Percentiles rank a stretch among this genome's conserved stretches.
Conservation (phyloP, 2,113 vertebrate species). For the Prunella fulvescens region DNA sequence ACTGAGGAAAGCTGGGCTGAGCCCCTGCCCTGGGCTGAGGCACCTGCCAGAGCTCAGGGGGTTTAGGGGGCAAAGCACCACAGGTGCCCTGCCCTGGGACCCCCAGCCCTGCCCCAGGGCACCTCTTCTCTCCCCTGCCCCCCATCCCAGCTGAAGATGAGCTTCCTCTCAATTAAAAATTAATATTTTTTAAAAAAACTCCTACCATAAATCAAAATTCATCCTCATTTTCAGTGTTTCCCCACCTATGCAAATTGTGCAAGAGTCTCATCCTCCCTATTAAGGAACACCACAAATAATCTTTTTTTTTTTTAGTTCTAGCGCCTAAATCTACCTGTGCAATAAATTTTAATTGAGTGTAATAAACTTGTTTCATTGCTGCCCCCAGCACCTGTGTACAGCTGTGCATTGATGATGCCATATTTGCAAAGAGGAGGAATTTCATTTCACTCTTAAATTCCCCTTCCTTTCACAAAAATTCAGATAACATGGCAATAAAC, state of each 20-base stretch:
- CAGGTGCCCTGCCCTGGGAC: neutral
- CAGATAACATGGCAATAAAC: neutral
- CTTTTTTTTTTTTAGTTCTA: neutral
- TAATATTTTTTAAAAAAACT: too few species aligned
- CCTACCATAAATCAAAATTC: neutral
- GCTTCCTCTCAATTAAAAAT: neutral
- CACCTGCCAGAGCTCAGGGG: neutral
- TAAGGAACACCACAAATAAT: neutral
- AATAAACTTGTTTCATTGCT: neutral
- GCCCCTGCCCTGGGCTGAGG: neutral
- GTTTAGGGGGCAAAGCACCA: neutral
- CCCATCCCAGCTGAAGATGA: neutral
- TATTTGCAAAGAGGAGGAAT: neutral
- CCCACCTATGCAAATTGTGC: neutral
- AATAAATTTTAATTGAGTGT: slow-evolving; percentile 13
- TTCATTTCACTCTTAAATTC: neutral
- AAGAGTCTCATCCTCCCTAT: neutral
- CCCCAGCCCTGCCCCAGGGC: neutral
- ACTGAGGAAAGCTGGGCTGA: neutral
- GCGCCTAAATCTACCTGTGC: neutral
- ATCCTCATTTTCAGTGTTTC: neutral
- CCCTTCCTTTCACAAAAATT: neutral
- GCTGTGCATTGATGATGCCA: neutral
- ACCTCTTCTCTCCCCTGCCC: neutral
- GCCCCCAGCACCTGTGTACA: neutral